Percentiles rank a stretch among this genome's conserved stretches.
Evolutionary conservation across 2,113 vertebrate species (phyloP).

Genomic region (Xiphophorus hellerii): DNA sequence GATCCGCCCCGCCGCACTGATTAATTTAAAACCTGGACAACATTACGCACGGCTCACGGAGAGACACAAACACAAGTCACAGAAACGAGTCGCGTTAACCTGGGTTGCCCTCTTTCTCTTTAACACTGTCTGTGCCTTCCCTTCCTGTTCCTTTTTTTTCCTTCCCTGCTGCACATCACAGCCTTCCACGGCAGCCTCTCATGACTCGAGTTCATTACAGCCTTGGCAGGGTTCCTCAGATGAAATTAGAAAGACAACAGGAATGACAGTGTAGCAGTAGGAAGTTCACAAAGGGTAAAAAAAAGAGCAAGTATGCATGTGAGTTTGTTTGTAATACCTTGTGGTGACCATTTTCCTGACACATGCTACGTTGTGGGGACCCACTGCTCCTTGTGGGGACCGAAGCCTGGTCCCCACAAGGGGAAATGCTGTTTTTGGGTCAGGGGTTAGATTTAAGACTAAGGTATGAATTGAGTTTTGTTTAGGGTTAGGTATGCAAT

Average conservation of each 20-base stretch:
- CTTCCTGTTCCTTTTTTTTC: neutral
- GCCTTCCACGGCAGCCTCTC: conserved; percentile 38
- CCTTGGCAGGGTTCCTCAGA: conserved; percentile 66
- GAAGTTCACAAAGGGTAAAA: conserved; percentile 61
- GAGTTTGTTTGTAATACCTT: too few relatives aligned
- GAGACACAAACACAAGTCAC: conserved; percentile 24
- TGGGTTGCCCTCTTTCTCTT: conserved; percentile 14
- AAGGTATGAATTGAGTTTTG: too few relatives aligned
- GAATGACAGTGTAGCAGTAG: conserved; percentile 52
- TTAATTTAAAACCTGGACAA: conserved; percentile 60
- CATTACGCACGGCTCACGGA: conserved; percentile 10
- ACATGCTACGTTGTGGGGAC: too few relatives aligned
- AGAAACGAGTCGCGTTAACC: conserved; percentile 19
- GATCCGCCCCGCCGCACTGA: conserved; percentile 61
- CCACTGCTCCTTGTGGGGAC: too few relatives aligned
- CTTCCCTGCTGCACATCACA: conserved; percentile 10
- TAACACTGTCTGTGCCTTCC: conserved; percentile 20
- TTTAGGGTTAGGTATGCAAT: too few relatives aligned
- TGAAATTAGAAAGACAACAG: conserved; percentile 69
- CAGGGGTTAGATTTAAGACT: too few relatives aligned
- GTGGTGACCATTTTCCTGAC: too few relatives aligned
- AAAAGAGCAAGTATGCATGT: neutral
- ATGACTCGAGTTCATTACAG: conserved; percentile 67
- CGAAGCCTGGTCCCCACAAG: too few relatives aligned
- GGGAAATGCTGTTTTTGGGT: too few relatives aligned